phyloP scores from a whole-genome alignment of 2,113 vertebrate genomes.

The Malurus elegans region DNA sequence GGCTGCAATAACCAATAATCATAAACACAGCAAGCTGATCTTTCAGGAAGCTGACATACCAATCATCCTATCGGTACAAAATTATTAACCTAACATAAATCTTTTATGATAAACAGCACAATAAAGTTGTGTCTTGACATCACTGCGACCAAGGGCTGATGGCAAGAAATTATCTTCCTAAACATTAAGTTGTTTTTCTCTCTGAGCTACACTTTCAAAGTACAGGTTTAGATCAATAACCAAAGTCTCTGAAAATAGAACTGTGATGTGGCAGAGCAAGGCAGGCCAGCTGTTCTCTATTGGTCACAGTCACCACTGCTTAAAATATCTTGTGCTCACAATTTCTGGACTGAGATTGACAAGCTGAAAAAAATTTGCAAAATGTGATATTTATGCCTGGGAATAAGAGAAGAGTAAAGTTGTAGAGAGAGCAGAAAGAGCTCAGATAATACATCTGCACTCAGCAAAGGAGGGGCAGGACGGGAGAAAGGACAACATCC shows the following conservation, averaged over 20 bases:
- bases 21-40: not conserved
- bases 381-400: not conserved
- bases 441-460: not conserved
- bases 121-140: not conserved
- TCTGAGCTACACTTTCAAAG: not conserved
- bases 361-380: not conserved
- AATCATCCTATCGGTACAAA: not conserved
- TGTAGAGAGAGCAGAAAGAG: not conserved
- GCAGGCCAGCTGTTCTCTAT: not conserved
- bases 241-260: accelerated
- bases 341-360: not conserved
- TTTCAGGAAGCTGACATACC: not conserved
- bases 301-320: not conserved
- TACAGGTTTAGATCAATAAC: not conserved
- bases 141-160: not conserved
- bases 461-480: not conserved
- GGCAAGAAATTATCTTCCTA: not conserved
- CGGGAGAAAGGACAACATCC: slow-evolving; percentile 6
- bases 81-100: not conserved
- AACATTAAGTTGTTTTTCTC: not conserved
- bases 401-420: not conserved
- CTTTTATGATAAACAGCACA: not conserved
- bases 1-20: not conserved
- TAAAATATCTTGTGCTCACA: not conserved
- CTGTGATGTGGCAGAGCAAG: not conserved